These are phyloP conservation scores for Aptenodytes forsteri DNA, from an alignment of 2,113 vertebrate species.

Conservation along the genomic window DNA sequence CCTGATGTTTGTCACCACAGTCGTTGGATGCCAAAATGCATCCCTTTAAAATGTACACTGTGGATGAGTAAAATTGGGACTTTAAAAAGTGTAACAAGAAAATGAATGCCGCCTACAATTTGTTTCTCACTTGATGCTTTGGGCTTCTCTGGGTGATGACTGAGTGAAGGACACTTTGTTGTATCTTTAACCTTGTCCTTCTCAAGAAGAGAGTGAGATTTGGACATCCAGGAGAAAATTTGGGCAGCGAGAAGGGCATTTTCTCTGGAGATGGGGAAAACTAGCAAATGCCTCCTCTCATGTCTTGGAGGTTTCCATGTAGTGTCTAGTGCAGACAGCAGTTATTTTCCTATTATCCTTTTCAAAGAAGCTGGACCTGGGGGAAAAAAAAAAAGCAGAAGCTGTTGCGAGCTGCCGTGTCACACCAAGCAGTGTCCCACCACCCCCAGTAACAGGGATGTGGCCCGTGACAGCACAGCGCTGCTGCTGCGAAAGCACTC, in stretches of 20 bases:
- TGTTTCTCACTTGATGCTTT: background rate
- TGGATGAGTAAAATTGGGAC: background rate
- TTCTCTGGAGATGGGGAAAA: background rate
- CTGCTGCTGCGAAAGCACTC: background rate
- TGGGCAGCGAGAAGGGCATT: background rate
- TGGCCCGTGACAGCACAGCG: rapidly evolving
- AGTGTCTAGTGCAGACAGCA: background rate
- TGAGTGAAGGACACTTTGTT: background rate
- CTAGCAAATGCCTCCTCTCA: background rate
- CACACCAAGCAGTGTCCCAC: rapidly evolving
- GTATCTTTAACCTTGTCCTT: background rate
- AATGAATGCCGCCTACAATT: background rate
- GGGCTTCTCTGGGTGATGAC: background rate
- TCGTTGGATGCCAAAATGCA: background rate
- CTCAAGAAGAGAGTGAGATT: background rate
- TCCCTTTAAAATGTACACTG: background rate
- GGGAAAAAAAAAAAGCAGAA: background rate
- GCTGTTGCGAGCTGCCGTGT: background rate
- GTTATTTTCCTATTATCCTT: background rate
- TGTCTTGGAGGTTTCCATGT: background rate
- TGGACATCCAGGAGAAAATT: background rate
- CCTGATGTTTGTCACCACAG: background rate
- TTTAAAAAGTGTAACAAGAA: background rate
- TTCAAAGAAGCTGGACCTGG: background rate
- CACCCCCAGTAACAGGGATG: background rate